Evolutionary conservation across 2,113 vertebrate genomes (phyloP), one percentile per base, ranked within the genome.

Genomic region (Tinamus guttatus): DNA sequence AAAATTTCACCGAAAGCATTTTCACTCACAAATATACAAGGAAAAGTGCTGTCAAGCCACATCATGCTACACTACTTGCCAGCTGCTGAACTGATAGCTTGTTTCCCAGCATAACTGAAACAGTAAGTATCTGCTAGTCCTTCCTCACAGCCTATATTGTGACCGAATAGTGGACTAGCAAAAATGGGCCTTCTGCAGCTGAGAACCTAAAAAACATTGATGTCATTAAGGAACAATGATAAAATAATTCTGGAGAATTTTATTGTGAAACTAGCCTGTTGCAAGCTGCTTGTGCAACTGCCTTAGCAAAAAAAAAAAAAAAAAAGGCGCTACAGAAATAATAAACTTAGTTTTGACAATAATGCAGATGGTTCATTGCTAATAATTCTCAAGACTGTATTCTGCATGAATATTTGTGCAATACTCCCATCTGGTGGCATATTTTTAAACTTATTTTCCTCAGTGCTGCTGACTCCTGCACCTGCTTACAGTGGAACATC

Each of bases 1-100:
- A 79, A 97, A 98, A 97, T 96, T 94, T 97, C 97, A 97, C 97
- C 94, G 94, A 96, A 95, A 97, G 97, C 98, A 91, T 97, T 97
- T 94, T 93, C 96, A 96, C 95, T 96, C 97, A 94, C 95, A 93
- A 94, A 96, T 88, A 96, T 96, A 92, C 95, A 93, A 93, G 93
- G 71, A 92, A 94, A 95, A 95, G 95, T 65, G 95, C 96, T 77
- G 89, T 94, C 90, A 96, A 97, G 91, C 95, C 95, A 97, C 97
- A 94, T 93, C 91, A 97, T 94, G 91, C 81, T 51, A 88, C 21
- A 94, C 95, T 58, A 54, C 58, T 68, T 58, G 77, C 93, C 96
- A 91, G 94, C 58, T 79, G 80, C 90, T 95, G 40, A 58, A 67
- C n/a, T 74, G 89, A 71, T 93, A 62, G 87, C 54, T 62, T 70